Conservation (phyloP, 1,140 invertebrate species). For the Heliothis subflexa region DNA sequence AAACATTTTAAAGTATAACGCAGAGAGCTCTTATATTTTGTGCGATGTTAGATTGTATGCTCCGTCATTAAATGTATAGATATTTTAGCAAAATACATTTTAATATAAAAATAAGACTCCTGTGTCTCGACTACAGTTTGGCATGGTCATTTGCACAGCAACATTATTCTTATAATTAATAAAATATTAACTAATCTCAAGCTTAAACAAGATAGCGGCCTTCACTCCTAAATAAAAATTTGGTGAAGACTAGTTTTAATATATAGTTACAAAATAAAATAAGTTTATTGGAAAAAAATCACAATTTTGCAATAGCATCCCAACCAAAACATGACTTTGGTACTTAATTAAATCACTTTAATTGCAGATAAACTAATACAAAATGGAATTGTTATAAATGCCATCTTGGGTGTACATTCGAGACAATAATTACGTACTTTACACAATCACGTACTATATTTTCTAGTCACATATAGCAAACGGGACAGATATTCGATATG, state of each 20-base stretch:
- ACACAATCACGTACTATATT: too few relatives aligned
- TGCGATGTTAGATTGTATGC: conserved; percentile 22
- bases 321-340: conserved; percentile 39
- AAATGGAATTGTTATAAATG: conserved; percentile 33
- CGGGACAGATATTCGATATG: background rate
- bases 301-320: conserved; percentile 24
- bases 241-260: conserved; percentile 62
- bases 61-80: conserved; percentile 31
- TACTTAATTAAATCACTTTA: conserved; percentile 25
- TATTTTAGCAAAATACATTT: conserved; percentile 56
- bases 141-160: conserved; percentile 61
- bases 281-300: conserved; percentile 37
- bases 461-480: too few relatives aligned
- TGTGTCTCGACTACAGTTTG: conserved; percentile 44
- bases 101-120: conserved; percentile 56
- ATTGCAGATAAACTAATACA: conserved; percentile 19
- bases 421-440: background rate
- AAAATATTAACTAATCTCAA: conserved; percentile 34
- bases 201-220: conserved; percentile 50
- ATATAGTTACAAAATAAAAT: conserved; percentile 24
- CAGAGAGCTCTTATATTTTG: conserved; percentile 54
- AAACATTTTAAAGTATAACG: conserved; percentile 48
- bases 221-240: conserved; percentile 61
- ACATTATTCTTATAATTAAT: conserved; percentile 48
- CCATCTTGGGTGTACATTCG: background rate